phyloP scores from a whole-genome alignment of 1,140 invertebrate genomes.

The Drosophila novamexicana region DNA sequence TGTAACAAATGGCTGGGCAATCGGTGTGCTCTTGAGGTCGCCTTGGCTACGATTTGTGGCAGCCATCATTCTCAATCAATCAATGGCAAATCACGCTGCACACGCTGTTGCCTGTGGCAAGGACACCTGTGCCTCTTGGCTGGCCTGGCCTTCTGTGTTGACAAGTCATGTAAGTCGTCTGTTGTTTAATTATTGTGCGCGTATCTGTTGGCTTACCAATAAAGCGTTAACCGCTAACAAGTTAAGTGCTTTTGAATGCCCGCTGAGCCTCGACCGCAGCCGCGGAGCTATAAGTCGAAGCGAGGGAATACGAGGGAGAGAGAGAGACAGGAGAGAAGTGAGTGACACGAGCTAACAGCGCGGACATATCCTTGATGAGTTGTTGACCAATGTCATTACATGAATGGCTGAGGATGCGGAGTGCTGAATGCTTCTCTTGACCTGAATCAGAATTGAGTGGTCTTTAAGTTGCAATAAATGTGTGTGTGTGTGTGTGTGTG shows the following conservation, averaged over 20 bases:
- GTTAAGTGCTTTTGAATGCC: slow-evolving; percentile 75
- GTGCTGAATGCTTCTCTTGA: slow-evolving; percentile 52
- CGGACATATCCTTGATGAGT: slow-evolving; percentile 75
- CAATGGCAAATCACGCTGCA: slow-evolving; percentile 54
- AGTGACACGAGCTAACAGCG: neutral
- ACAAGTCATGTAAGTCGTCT: slow-evolving; percentile 72
- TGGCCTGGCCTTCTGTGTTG: slow-evolving; percentile 45
- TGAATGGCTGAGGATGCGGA: slow-evolving; percentile 39
- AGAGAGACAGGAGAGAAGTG: neutral
- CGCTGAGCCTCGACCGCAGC: slow-evolving; percentile 57
- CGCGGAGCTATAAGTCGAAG: slow-evolving; percentile 23
- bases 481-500: too few relatives aligned
- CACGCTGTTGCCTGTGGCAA: slow-evolving; percentile 15
- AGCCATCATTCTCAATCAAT: slow-evolving; percentile 47
- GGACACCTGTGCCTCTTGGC: slow-evolving; percentile 30
- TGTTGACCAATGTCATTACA: slow-evolving; percentile 81
- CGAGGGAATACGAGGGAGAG: neutral
- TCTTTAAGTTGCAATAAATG: too few relatives aligned
- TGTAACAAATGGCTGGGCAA: slow-evolving; percentile 27
- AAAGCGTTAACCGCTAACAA: slow-evolving; percentile 79
- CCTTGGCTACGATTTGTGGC: slow-evolving; percentile 56
- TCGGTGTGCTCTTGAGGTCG: slow-evolving; percentile 7
- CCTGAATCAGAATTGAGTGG: slow-evolving; percentile 47
- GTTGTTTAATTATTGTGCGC: slow-evolving; percentile 77
- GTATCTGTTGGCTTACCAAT: slow-evolving; percentile 70